These are phyloP conservation scores for Pandemis corylana DNA, from an alignment of 2,888 invertebrate species.

Conservation along the genomic window DNA sequence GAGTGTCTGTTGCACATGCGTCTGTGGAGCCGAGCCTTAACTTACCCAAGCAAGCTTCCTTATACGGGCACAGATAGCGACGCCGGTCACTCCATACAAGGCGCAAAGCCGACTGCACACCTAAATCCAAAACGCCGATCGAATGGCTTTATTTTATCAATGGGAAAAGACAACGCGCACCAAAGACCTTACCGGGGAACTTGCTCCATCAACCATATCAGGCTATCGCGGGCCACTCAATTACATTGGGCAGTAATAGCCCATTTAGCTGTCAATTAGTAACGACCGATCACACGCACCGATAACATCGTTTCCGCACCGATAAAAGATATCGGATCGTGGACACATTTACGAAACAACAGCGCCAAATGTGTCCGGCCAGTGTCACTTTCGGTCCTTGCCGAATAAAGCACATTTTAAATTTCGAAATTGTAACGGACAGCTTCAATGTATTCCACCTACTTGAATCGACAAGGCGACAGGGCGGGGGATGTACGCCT, in stretches of 20 bases:
- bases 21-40: conserved; percentile 31
- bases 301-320: conserved; percentile 46
- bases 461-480: conserved; percentile 38
- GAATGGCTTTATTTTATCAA: conserved; percentile 49
- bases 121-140: conserved; percentile 45
- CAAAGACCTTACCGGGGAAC: conserved; percentile 45
- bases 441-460: conserved; percentile 38
- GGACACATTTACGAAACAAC: conserved; percentile 36
- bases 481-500: conserved; percentile 36
- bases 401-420: conserved; percentile 17
- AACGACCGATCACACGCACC: conserved; percentile 53
- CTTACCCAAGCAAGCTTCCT: conserved; percentile 60
- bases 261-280: conserved; percentile 76
- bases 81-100: conserved; percentile 66
- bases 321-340: conserved; percentile 20
- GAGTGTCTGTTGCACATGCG: conserved; percentile 42
- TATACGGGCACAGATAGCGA: conserved; percentile 63
- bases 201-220: conserved; percentile 56
- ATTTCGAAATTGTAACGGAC: conserved; percentile 35
- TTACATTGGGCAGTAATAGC: conserved; percentile 64
- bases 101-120: conserved; percentile 44
- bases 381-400: conserved; percentile 23
- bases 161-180: conserved; percentile 27
- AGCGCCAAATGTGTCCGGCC: conserved; percentile 21
- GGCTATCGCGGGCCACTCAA: conserved; percentile 60